These are phyloP conservation scores for Remorina albescens DNA, from an alignment of 2,797 vertebrate genomes.

Conservation along the genomic window DNA sequence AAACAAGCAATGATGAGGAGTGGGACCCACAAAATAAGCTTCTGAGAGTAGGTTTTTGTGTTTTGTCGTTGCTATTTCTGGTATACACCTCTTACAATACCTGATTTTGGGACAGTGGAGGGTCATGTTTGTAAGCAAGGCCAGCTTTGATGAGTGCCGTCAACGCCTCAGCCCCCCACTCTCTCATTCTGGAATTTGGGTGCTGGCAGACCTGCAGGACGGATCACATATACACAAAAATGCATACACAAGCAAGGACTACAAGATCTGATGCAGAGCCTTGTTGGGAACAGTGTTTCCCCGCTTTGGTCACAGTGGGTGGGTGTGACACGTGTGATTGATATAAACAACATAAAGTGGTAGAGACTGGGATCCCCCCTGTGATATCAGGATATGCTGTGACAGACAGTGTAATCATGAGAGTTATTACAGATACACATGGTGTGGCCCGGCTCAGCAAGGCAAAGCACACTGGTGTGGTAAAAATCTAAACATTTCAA, in stretches of 20 bases:
- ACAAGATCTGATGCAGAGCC: constrained; percentile 42
- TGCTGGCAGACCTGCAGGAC: constrained; percentile 95
- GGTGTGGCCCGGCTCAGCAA: constrained; percentile 40
- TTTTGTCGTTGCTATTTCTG: no score
- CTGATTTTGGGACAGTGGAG: constrained; percentile 94
- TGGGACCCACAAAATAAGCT: background rate
- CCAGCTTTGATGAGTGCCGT: constrained; percentile 97
- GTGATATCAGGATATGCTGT: constrained; percentile 38
- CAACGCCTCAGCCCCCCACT: constrained; percentile 98
- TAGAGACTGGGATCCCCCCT: constrained; percentile 48
- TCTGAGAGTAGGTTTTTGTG: background rate
- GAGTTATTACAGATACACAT: constrained; percentile 42
- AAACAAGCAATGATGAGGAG: constrained; percentile 5
- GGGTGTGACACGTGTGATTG: constrained; percentile 48
- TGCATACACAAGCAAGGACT: constrained; percentile 37
- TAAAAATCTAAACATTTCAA: background rate
- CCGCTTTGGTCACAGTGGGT: constrained; percentile 38
- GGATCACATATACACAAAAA: constrained; percentile 60
- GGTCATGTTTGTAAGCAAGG: constrained; percentile 93
- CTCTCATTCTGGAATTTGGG: constrained; percentile 97
- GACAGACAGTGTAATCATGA: constrained; percentile 48
- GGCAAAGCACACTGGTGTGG: background rate
- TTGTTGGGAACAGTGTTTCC: constrained; percentile 31
- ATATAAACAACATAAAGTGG: constrained; percentile 49
- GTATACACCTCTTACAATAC: constrained; percentile 46